Evolutionary conservation across 2,797 vertebrate species (phyloP).

Genomic region (Neopelma chrysocephalum): DNA sequence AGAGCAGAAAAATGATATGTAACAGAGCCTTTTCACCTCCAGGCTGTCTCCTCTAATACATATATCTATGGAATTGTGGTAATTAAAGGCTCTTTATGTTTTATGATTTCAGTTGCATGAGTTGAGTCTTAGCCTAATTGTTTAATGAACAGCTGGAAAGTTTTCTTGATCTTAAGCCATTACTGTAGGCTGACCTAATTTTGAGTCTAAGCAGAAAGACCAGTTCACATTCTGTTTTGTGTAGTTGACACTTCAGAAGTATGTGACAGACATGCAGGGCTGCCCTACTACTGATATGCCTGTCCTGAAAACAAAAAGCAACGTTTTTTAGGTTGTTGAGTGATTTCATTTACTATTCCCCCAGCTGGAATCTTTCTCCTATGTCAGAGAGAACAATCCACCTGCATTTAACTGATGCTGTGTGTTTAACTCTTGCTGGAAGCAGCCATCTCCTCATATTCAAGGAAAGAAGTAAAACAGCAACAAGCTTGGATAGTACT

Average conservation of each 20-base stretch:
- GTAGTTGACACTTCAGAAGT: neutral
- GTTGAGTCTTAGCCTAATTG: constrained; percentile 27
- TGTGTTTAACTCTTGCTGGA: neutral
- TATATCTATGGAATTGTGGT: neutral
- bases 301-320: neutral
- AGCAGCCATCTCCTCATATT: neutral
- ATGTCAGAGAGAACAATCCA: neutral
- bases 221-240: neutral
- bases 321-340: neutral
- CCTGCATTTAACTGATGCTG: neutral
- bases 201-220: constrained; percentile 37
- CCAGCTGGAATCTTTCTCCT: neutral
- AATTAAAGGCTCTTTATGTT: constrained; percentile 35
- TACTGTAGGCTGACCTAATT: neutral
- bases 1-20: neutral
- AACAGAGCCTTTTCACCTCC: constrained; percentile 21
- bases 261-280: neutral
- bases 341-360: neutral
- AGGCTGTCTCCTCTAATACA: constrained; percentile 24
- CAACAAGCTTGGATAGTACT: neutral
- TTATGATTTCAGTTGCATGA: constrained; percentile 39
- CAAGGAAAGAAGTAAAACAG: neutral
- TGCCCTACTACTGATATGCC: neutral
- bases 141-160: constrained; percentile 45
- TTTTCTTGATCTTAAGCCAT: constrained; percentile 47